Evolutionary conservation across 2,888 invertebrate genomes (phyloP).

Genomic region (Asteroscopus sphinx): DNA sequence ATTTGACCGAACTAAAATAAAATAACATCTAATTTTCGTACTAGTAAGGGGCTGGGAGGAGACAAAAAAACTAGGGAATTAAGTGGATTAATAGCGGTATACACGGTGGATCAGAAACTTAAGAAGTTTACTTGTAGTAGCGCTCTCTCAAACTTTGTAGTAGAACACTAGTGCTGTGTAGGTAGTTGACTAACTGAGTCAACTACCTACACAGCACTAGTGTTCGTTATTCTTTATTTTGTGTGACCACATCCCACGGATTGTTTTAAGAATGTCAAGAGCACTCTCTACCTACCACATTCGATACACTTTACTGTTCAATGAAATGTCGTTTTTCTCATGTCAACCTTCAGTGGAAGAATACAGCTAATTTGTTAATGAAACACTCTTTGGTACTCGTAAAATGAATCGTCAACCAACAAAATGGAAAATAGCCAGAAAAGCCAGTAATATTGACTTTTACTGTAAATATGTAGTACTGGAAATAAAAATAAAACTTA

Average conservation of each 20-base stretch:
- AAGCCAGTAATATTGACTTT: too few relatives aligned
- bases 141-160: background rate
- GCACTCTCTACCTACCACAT: slow-evolving; percentile 33
- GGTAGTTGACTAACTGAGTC: too few relatives aligned
- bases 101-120: too few relatives aligned
- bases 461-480: too few relatives aligned
- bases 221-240: slow-evolving; percentile 31
- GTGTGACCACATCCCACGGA: slow-evolving; percentile 21
- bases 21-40: too few relatives aligned
- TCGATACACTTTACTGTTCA: slow-evolving; percentile 40
- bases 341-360: slow-evolving; percentile 35
- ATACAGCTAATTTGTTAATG: slow-evolving; percentile 35
- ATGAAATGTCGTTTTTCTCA: slow-evolving; percentile 46
- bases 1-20: too few relatives aligned
- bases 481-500: background rate
- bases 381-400: slow-evolving; percentile 18
- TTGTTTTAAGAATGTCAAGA: slow-evolving; percentile 46
- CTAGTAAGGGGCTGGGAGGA: too few relatives aligned
- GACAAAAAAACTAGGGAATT: too few relatives aligned
- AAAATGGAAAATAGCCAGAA: background rate
- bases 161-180: too few relatives aligned
- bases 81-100: too few relatives aligned
- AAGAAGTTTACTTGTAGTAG: too few relatives aligned
- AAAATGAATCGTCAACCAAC: slow-evolving; percentile 1
- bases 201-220: slow-evolving; percentile 6